These are phyloP conservation scores for Mesaphorura yosii DNA, from an alignment of 1,140 invertebrate species.

Conservation along the genomic window DNA sequence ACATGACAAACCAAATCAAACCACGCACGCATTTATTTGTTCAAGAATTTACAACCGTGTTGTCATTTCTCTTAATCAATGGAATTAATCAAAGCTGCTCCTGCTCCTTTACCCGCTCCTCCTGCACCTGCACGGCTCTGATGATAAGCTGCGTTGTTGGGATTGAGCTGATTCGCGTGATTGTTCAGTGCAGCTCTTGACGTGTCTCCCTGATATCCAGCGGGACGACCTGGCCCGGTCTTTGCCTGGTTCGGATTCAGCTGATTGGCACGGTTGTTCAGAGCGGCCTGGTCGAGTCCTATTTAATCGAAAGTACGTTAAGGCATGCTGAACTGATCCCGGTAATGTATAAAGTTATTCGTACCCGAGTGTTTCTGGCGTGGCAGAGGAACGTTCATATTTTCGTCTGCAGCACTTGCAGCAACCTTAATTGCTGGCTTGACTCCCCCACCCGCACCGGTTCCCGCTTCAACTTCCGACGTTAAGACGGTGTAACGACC, in stretches of 20 bases:
- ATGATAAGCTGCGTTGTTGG: no score
- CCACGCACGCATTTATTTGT: no score
- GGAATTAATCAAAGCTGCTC: no score
- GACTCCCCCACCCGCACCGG: not conserved
- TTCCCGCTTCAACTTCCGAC: not conserved
- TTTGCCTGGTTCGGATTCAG: slow-evolving; percentile 24
- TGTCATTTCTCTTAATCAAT: no score
- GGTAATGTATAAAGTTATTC: not conserved
- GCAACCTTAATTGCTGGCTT: not conserved
- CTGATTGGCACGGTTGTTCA: slow-evolving; percentile 26
- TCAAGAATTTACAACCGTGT: no score
- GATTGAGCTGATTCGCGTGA: slow-evolving; percentile 25
- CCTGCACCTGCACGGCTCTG: no score
- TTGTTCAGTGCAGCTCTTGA: slow-evolving; percentile 23
- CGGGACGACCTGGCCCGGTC: slow-evolving; percentile 26
- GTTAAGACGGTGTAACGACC: not conserved
- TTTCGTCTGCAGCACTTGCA: not conserved
- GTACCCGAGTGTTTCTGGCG: not conserved
- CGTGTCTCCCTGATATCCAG: slow-evolving; percentile 21
- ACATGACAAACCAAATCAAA: no score
- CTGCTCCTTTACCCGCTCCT: no score
- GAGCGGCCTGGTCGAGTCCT: slow-evolving; percentile 8
- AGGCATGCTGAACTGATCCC: not conserved
- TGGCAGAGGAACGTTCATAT: not conserved
- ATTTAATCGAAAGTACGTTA: not conserved